Percentiles rank a stretch among this genome's conserved stretches.
Evolutionary conservation across 2,113 vertebrate genomes (phyloP).

Genomic region (Oreochromis aureus): DNA sequence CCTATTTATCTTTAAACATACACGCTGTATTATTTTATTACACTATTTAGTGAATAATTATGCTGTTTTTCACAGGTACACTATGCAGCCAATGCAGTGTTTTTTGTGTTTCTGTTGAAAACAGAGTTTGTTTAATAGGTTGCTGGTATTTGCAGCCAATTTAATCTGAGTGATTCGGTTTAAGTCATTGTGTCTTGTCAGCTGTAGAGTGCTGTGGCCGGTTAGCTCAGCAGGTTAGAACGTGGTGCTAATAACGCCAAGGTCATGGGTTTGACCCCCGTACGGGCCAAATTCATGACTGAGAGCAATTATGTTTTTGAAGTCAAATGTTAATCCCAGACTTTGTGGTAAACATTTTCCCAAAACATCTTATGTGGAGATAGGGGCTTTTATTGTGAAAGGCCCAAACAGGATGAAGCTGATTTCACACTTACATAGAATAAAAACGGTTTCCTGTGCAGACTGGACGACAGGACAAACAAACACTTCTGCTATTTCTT

Average conservation of each 20-base stretch:
- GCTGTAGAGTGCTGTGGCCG: accelerated
- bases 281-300: slow-evolving; percentile 41
- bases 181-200: neutral
- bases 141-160: accelerated
- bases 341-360: neutral
- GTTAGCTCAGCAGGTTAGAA: slow-evolving; percentile 74
- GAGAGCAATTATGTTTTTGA: neutral
- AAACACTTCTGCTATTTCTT: accelerated
- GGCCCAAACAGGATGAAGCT: neutral
- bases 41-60: neutral
- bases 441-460: neutral
- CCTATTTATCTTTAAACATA: neutral
- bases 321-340: neutral
- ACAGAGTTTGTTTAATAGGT: neutral
- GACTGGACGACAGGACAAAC: accelerated
- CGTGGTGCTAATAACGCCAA: slow-evolving; percentile 72
- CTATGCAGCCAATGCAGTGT: neutral
- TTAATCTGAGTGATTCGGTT: accelerated
- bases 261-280: slow-evolving; percentile 68
- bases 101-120: neutral
- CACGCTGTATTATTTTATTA: accelerated
- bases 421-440: accelerated
- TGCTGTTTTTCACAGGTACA: neutral
- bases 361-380: neutral
- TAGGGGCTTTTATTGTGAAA: neutral